Conservation (phyloP, 2,113 vertebrate genomes). For the Oncorhynchus masou region DNA sequence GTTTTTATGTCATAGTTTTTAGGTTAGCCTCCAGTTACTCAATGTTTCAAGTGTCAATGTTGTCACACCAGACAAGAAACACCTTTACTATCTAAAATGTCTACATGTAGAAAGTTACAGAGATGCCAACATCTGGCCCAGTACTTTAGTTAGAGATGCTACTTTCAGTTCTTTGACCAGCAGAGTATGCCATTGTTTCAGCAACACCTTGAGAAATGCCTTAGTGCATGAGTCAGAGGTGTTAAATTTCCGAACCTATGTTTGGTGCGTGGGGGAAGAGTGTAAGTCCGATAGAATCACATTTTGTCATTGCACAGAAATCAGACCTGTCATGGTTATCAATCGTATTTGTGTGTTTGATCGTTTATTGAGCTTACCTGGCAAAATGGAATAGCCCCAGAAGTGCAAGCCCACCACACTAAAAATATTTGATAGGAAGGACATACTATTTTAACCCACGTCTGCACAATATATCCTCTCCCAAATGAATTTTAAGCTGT, state of each 20-base stretch:
- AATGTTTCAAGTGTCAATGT: background rate
- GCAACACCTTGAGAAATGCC: background rate
- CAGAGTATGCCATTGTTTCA: slow-evolving; percentile 30
- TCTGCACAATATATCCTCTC: too few relatives aligned
- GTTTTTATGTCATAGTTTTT: background rate
- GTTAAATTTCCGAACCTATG: background rate
- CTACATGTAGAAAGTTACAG: background rate
- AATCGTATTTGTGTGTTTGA: too few relatives aligned
- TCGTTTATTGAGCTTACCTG: too few relatives aligned
- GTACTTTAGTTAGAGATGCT: background rate
- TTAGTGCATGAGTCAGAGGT: background rate
- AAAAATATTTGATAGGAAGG: background rate
- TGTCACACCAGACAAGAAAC: background rate
- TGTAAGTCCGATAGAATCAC: too few relatives aligned
- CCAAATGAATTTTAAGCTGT: too few relatives aligned
- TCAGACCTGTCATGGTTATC: too few relatives aligned
- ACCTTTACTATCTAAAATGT: background rate
- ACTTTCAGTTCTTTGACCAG: slow-evolving; percentile 2
- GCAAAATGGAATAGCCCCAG: too few relatives aligned
- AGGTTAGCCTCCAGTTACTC: background rate
- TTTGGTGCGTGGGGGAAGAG: background rate
- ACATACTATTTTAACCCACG: too few relatives aligned
- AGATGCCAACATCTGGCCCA: slow-evolving; percentile 41
- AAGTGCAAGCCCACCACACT: background rate
- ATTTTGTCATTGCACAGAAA: too few relatives aligned